phyloP scores from a whole-genome alignment of 2,113 vertebrate species.

The Labeo rohita region DNA sequence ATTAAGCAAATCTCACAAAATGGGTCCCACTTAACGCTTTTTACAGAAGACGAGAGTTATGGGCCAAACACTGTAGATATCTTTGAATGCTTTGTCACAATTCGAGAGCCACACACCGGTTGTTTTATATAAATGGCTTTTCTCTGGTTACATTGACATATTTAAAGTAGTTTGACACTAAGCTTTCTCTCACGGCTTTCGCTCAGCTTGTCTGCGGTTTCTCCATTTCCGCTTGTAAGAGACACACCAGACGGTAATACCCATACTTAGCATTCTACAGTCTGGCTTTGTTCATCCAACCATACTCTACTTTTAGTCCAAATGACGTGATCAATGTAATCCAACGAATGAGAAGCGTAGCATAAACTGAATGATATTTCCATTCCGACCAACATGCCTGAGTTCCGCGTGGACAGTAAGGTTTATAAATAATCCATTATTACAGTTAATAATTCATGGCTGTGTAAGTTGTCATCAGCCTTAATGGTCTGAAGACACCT shows the following conservation, averaged over 20 bases:
- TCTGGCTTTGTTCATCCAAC: slow-evolving; percentile 30
- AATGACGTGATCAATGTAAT: slow-evolving; percentile 31
- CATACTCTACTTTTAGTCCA: slow-evolving; percentile 13
- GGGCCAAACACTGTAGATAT: slow-evolving; percentile 35
- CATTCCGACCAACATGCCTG: neutral
- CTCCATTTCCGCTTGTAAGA: slow-evolving; percentile 25
- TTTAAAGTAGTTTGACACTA: slow-evolving; percentile 47
- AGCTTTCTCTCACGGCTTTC: slow-evolving; percentile 38
- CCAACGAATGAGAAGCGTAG: slow-evolving; percentile 1
- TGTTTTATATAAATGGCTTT: slow-evolving; percentile 39
- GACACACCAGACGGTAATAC: slow-evolving; percentile 25
- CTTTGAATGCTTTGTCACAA: neutral
- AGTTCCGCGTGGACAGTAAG: neutral
- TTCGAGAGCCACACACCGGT: slow-evolving; percentile 1
- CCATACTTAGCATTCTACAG: slow-evolving; percentile 32
- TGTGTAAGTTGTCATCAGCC: slow-evolving; percentile 33
- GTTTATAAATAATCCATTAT: slow-evolving; percentile 41
- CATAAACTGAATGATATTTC: slow-evolving; percentile 17
- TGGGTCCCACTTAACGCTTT: slow-evolving; percentile 60
- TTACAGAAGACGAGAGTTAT: slow-evolving; percentile 41
- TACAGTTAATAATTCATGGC: slow-evolving; percentile 25
- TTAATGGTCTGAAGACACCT: slow-evolving; percentile 43
- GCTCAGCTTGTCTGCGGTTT: slow-evolving; percentile 15
- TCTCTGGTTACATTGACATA: slow-evolving; percentile 23
- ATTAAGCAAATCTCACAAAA: slow-evolving; percentile 71